Evolutionary conservation across 2,797 vertebrate genomes (phyloP).

Genomic region (Gephyroberyx darwinii): DNA sequence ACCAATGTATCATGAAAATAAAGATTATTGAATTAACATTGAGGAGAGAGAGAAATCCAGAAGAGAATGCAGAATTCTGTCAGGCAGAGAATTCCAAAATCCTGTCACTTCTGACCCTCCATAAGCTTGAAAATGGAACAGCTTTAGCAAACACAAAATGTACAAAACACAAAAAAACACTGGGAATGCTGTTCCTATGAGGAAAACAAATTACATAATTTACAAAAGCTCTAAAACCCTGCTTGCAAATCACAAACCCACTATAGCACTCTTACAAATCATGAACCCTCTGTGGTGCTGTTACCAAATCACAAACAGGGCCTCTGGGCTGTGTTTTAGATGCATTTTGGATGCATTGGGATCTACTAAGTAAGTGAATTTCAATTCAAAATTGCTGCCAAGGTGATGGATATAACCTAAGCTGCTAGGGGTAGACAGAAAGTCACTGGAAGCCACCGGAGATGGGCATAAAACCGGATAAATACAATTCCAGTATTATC

Average conservation of each 20-base stretch:
- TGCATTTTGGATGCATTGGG: constrained; percentile 4
- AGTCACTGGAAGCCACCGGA: constrained; percentile 30
- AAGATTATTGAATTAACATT: background rate
- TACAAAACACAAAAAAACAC: constrained; percentile 14
- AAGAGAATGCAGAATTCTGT: background rate
- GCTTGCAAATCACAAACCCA: constrained; percentile 12
- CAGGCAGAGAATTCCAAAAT: too few species aligned
- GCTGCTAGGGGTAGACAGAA: constrained; percentile 30
- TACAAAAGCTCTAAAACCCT: constrained; percentile 10
- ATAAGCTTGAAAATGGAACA: background rate
- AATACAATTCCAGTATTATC: constrained; percentile 43
- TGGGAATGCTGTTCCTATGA: background rate
- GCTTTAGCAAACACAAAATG: background rate
- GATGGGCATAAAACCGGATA: constrained; percentile 53
- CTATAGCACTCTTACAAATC: constrained; percentile 4
- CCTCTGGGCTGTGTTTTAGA: constrained; percentile 23
- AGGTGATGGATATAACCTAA: constrained; percentile 44
- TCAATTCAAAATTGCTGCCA: constrained; percentile 43
- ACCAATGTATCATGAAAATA: background rate
- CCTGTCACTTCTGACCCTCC: background rate
- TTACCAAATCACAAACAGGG: constrained; percentile 14
- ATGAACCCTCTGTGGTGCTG: constrained; percentile 15
- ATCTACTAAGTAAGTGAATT: constrained; percentile 23
- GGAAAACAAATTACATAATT: constrained; percentile 26
- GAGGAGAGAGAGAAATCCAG: background rate